These are phyloP conservation scores for Teleiodes luculella DNA, from an alignment of 2,888 invertebrate genomes.

Conservation along the genomic window DNA sequence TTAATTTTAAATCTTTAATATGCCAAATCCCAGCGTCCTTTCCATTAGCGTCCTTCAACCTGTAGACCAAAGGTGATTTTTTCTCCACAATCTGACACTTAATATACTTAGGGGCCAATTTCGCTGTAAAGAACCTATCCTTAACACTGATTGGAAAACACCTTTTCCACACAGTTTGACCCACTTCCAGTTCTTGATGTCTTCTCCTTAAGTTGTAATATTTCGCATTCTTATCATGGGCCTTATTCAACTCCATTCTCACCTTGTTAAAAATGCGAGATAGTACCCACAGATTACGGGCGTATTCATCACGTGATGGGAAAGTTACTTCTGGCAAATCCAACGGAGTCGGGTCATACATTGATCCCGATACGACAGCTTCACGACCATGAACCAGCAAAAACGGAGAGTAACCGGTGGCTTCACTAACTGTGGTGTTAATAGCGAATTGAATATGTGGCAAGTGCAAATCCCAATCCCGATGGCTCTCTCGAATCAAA, in stretches of 20 bases:
- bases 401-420: constrained; percentile 21
- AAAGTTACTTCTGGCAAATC: background rate
- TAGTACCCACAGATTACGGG: constrained; percentile 20
- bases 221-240: constrained; percentile 20
- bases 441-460: constrained; percentile 21
- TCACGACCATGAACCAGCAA: constrained; percentile 24
- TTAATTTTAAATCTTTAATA: background rate
- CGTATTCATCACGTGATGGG: constrained; percentile 2
- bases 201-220: constrained; percentile 21
- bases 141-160: background rate
- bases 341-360: background rate
- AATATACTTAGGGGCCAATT: background rate
- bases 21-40: background rate
- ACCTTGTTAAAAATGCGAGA: constrained; percentile 20
- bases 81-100: background rate
- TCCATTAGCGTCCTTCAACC: background rate
- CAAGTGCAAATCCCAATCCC: constrained; percentile 21
- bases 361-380: constrained; percentile 16
- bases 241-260: constrained; percentile 12
- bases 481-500: constrained; percentile 20
- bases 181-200: constrained; percentile 20
- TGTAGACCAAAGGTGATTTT: background rate
- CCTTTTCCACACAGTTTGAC: constrained; percentile 18
- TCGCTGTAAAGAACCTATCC: background rate
- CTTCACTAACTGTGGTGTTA: constrained; percentile 23